Conservation (phyloP, 2,888 invertebrate species). For the Exocentrus adspersus region DNA sequence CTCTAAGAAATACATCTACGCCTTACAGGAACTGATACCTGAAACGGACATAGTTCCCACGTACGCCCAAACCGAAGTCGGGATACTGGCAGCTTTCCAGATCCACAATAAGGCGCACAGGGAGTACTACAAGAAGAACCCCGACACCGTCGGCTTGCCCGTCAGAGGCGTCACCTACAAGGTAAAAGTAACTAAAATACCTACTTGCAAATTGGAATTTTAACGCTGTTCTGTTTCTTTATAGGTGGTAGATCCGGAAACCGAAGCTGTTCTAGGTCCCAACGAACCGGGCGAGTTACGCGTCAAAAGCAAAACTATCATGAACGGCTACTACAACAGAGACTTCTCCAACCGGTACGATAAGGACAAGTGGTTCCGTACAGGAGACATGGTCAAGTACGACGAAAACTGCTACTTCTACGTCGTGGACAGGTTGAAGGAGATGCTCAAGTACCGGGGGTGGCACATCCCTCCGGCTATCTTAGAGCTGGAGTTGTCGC, state of each 20-base stretch:
- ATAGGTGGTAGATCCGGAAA: constrained; percentile 53
- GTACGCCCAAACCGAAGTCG: constrained; percentile 56
- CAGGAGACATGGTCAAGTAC: constrained; percentile 67
- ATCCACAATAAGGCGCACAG: constrained; percentile 44
- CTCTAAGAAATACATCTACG: constrained; percentile 41
- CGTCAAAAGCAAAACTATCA: constrained; percentile 59
- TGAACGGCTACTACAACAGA: constrained; percentile 65
- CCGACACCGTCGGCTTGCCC: constrained; percentile 46
- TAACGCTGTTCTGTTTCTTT: background rate
- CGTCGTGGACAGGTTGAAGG: constrained; percentile 66
- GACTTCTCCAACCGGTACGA: constrained; percentile 63
- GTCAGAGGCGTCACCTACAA: constrained; percentile 47
- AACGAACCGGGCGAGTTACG: constrained; percentile 66
- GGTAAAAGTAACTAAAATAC: constrained; percentile 35
- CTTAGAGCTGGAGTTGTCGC: constrained; percentile 50
- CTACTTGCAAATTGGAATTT: too few relatives aligned
- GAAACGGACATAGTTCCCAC: constrained; percentile 47
- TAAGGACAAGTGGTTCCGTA: constrained; percentile 64
- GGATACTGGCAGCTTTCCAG: constrained; percentile 46
- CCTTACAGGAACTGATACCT: constrained; percentile 52
- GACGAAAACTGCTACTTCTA: constrained; percentile 65
- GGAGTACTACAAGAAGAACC: constrained; percentile 44
- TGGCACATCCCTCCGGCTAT: constrained; percentile 63
- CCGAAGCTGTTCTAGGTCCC: constrained; percentile 53
- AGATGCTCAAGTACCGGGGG: constrained; percentile 65